A percentile compares a stretch with the other conserved stretches of the same genome.
These are phyloP conservation scores for Orchestia grillus DNA, from an alignment of 1,140 invertebrate species.

Conservation along the genomic window DNA sequence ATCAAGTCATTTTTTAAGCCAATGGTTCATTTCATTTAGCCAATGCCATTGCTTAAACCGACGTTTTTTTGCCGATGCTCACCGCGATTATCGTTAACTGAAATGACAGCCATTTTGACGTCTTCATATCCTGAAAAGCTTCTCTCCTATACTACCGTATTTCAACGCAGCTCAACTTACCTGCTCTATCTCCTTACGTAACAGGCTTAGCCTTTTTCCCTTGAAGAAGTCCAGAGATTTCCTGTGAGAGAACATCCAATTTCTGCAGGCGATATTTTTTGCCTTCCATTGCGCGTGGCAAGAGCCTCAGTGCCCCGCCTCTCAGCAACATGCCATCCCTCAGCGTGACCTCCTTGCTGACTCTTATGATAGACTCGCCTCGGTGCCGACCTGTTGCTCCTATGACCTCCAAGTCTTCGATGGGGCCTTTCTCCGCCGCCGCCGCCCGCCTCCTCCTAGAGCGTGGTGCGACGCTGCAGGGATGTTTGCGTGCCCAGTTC, in stretches of 20 bases:
- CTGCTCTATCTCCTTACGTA: too few relatives aligned
- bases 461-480: too few relatives aligned
- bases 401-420: background rate
- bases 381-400: slow-evolving; percentile 17
- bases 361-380: background rate
- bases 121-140: too few relatives aligned
- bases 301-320: background rate
- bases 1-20: background rate
- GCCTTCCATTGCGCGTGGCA: background rate
- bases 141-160: too few relatives aligned
- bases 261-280: background rate
- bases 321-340: background rate
- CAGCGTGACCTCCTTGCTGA: slow-evolving; percentile 17
- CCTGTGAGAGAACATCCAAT: background rate
- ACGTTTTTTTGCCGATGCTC: too few relatives aligned
- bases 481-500: background rate
- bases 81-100: too few relatives aligned
- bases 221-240: background rate
- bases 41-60: too few relatives aligned
- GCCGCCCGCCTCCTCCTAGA: background rate
- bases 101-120: too few relatives aligned
- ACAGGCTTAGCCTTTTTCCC: background rate
- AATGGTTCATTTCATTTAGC: too few relatives aligned
- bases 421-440: slow-evolving; percentile 15
- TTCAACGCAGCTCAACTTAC: too few relatives aligned